Evolutionary conservation across 1,140 invertebrate species (phyloP).

Genomic region (Microvelia longipes): DNA sequence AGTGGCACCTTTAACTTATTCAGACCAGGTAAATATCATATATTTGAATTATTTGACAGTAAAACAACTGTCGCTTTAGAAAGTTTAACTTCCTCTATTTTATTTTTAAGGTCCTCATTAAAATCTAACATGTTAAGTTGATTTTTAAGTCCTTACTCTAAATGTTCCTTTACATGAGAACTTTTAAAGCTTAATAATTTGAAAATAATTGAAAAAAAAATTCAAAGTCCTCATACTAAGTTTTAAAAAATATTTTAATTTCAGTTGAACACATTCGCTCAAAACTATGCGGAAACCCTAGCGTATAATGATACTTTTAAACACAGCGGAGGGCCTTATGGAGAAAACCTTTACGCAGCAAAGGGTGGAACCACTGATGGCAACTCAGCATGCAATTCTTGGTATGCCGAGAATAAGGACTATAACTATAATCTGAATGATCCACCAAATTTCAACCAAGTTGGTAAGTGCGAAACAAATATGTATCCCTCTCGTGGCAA

Average conservation of each 20-base stretch:
- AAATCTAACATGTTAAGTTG: too few relatives aligned
- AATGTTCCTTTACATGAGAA: too few relatives aligned
- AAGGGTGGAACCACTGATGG: background rate
- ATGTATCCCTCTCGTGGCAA: too few relatives aligned
- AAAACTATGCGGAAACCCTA: background rate
- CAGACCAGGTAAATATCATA: background rate
- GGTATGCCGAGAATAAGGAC: background rate
- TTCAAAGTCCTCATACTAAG: too few relatives aligned
- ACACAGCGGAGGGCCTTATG: background rate
- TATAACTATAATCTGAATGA: background rate
- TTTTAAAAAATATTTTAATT: too few relatives aligned
- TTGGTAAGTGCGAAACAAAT: background rate
- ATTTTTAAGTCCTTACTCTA: too few relatives aligned
- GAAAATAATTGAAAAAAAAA: too few relatives aligned
- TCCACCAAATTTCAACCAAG: background rate
- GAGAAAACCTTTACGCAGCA: background rate
- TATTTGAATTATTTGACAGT: too few relatives aligned
- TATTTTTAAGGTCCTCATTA: too few relatives aligned
- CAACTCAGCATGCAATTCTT: background rate
- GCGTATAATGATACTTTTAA: background rate
- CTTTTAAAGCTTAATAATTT: too few relatives aligned
- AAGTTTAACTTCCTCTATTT: too few relatives aligned
- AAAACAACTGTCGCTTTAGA: too few relatives aligned
- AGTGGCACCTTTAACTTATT: background rate
- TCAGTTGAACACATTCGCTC: background rate